These are phyloP conservation scores for Ophion ellenae DNA, from an alignment of 2,888 invertebrate genomes.

Conservation along the genomic window DNA sequence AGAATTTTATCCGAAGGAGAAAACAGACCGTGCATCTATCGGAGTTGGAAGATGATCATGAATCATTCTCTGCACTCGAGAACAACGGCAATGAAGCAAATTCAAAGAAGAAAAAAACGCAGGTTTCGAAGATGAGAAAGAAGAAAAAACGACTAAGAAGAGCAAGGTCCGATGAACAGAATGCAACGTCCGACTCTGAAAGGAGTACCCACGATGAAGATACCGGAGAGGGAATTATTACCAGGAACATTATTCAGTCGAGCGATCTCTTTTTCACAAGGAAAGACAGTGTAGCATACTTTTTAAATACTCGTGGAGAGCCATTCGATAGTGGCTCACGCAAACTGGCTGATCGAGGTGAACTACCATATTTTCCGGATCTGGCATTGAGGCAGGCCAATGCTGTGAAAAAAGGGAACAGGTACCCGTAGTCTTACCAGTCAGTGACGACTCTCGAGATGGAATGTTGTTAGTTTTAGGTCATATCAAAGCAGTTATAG, in stretches of 20 bases:
- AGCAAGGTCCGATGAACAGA: too few relatives aligned
- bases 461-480: neutral
- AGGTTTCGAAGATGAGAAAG: neutral
- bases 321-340: constrained; percentile 23
- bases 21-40: too few relatives aligned
- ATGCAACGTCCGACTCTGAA: too few relatives aligned
- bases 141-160: neutral
- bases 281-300: neutral
- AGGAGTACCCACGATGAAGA: neutral
- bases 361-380: constrained; percentile 21
- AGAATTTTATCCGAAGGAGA: too few relatives aligned
- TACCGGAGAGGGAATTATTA: neutral
- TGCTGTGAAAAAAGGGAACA: constrained; percentile 28
- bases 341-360: constrained; percentile 23
- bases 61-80: neutral
- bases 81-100: neutral
- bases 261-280: neutral
- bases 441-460: constrained; percentile 30
- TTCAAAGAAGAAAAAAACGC: neutral
- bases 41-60: too few relatives aligned
- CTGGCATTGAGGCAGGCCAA: constrained; percentile 8
- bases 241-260: too few relatives aligned
- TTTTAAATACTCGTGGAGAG: neutral
- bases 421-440: constrained; percentile 20
- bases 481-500: neutral